Base-by-base conservation (phyloP, 2,888 invertebrate species). In the Lumbricus terrestris region DNA sequence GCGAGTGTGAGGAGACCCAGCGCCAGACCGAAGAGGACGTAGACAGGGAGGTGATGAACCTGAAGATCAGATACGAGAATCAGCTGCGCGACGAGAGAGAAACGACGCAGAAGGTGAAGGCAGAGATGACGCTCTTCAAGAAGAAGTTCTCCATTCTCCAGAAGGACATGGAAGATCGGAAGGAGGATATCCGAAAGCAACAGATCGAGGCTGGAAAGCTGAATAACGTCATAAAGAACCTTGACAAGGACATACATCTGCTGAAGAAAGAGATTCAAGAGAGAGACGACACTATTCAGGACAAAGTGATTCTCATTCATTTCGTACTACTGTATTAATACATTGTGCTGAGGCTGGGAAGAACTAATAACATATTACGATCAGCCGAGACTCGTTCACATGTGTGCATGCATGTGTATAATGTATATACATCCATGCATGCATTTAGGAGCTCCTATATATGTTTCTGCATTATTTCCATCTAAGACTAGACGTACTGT, bases 221-320 rank as follows among this genome's bases (percentile, higher is more conserved):
- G 92, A 97, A 96, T 95, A 96, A 96, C 93, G 96, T 96, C 54
- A 97, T 97, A 91, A 96, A 96, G 34, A 96, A 96, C 47, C 95
- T 98, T 90, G 97, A 97, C 94, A 96, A 97, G 92, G 97, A 97
- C 92, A 97, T 97, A n/a, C 96, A 96, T 18, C 97, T 97, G 93
- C 95, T 98, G 91, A 97, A 97, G 93, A 97, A 97, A 94, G 98
- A 98, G 95, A 97, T 98, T 90, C 95, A 96, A 11, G 98, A 98
- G 94, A 96, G 97, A 91, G 98, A 98, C 93, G 96, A 96, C 38
- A 97, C 97, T 0, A 97, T 98, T 91, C 97, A 97, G 93, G 97
- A 97, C 89, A 92, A 92, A 89, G 92, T 92, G 29, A 69, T 29
- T n/a, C 11, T 69, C 69, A n/a, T 11, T n/a, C n/a, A 20, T 42